Percentiles rank a stretch among this genome's conserved stretches.
Evolutionary conservation across 2,797 vertebrate species (phyloP).

Genomic region (Cheirogaleus major): DNA sequence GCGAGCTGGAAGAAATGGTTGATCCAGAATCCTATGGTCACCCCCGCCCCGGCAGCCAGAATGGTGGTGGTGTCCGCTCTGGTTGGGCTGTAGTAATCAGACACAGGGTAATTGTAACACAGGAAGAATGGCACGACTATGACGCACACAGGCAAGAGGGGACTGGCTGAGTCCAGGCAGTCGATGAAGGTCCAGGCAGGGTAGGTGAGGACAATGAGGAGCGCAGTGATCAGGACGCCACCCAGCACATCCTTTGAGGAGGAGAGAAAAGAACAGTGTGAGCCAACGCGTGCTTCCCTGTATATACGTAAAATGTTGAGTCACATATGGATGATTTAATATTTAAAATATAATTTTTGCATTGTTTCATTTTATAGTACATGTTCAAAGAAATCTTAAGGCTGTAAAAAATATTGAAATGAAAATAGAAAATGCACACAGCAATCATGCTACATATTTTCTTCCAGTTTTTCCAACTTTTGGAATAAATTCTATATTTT

Average conservation of each 20-base stretch:
- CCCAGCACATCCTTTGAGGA: conserved; percentile 93
- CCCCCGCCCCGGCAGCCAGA: conserved; percentile 89
- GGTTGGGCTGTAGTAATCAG: conserved; percentile 94
- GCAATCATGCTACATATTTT: not conserved
- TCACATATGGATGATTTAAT: fast-evolving
- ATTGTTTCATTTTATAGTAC: not conserved
- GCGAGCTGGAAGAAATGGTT: conserved; percentile 86
- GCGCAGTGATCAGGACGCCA: conserved; percentile 88
- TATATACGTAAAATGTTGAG: fast-evolving
- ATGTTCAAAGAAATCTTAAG: not conserved
- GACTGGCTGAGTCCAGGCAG: conserved; percentile 89
- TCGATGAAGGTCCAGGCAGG: conserved; percentile 93
- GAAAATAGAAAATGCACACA: not conserved
- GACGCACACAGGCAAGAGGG: conserved; percentile 88
- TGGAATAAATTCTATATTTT: not conserved
- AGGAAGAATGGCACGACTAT: conserved; percentile 89
- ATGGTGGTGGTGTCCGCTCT: conserved; percentile 95
- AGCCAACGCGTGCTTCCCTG: not conserved
- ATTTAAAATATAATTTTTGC: not conserved
- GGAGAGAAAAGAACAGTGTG: not conserved
- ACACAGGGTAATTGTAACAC: conserved; percentile 93
- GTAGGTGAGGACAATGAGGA: conserved; percentile 87
- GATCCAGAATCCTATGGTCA: conserved; percentile 93
- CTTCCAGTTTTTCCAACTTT: not conserved
- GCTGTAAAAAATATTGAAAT: not conserved